Percentiles rank a stretch among this genome's conserved stretches.
Evolutionary conservation across 2,113 vertebrate genomes (phyloP).

Genomic region (Procapra przewalskii): DNA sequence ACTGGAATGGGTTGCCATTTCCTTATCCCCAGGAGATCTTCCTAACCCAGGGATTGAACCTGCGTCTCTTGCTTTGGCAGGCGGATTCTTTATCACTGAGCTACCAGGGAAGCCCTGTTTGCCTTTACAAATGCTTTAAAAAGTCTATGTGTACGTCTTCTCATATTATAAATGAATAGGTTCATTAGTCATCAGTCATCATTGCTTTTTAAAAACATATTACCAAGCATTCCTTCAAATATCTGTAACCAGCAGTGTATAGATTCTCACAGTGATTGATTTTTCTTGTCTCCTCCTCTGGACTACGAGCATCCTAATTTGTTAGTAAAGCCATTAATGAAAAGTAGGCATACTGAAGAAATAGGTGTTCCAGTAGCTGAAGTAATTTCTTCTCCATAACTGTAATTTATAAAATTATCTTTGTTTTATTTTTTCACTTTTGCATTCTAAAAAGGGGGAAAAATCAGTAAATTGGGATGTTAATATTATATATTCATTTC

Average conservation of each 20-base stretch:
- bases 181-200: background rate
- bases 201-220: background rate
- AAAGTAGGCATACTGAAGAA: slow-evolving; percentile 34
- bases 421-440: slow-evolving; percentile 28
- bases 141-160: background rate
- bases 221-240: slow-evolving; percentile 14
- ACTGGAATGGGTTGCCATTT: background rate
- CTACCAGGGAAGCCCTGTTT: background rate
- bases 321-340: slow-evolving; percentile 41
- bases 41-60: background rate
- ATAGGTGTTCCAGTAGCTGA: background rate
- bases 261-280: slow-evolving; percentile 7
- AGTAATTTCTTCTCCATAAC: slow-evolving; percentile 11
- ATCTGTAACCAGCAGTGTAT: background rate
- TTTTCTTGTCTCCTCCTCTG: slow-evolving; percentile 39
- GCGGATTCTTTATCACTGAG: background rate
- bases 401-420: background rate
- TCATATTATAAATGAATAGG: background rate
- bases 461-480: background rate
- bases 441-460: background rate
- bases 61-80: background rate
- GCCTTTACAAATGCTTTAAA: slow-evolving; percentile 20
- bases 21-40: background rate
- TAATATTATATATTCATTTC: background rate
- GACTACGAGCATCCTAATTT: slow-evolving; percentile 16